phyloP scores from a whole-genome alignment of 1,140 invertebrate genomes.

The Onthophagus taurus region DNA sequence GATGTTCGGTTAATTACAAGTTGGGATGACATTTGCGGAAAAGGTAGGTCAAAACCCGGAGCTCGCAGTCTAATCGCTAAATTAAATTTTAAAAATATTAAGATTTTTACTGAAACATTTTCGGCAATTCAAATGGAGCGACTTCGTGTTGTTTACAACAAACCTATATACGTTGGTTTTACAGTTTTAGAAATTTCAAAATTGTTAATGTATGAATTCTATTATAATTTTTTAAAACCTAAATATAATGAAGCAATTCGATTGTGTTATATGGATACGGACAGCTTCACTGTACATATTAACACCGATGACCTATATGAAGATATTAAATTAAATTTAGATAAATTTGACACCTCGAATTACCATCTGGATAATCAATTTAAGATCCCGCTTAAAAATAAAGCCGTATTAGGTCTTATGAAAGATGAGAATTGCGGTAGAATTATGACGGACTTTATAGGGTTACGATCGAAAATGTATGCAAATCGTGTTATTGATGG shows the following conservation, averaged over 20 bases:
- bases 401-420: neutral
- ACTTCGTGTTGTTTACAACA: no score
- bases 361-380: neutral
- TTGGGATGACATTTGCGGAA: no score
- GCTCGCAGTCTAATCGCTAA: no score
- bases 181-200: slow-evolving; percentile 32
- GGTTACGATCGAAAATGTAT: slow-evolving; percentile 5
- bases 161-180: no score
- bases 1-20: no score
- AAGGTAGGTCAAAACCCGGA: no score
- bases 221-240: slow-evolving; percentile 12
- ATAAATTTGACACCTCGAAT: slow-evolving; percentile 29
- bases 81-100: no score
- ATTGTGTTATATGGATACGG: slow-evolving; percentile 1
- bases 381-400: slow-evolving; percentile 2
- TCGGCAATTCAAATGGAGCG: no score
- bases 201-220: slow-evolving; percentile 23
- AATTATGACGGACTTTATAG: slow-evolving; percentile 1
- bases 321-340: slow-evolving; percentile 37
- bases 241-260: neutral
- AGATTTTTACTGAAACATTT: no score
- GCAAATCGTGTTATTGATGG: neutral
- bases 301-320: slow-evolving; percentile 14
- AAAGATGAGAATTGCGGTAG: slow-evolving; percentile 6
- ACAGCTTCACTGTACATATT: slow-evolving; percentile 12